A percentile compares a stretch with the other conserved stretches of the same genome.
phyloP scores from a whole-genome alignment of 2,797 vertebrate species.

The Leucoraja ocellata region DNA sequence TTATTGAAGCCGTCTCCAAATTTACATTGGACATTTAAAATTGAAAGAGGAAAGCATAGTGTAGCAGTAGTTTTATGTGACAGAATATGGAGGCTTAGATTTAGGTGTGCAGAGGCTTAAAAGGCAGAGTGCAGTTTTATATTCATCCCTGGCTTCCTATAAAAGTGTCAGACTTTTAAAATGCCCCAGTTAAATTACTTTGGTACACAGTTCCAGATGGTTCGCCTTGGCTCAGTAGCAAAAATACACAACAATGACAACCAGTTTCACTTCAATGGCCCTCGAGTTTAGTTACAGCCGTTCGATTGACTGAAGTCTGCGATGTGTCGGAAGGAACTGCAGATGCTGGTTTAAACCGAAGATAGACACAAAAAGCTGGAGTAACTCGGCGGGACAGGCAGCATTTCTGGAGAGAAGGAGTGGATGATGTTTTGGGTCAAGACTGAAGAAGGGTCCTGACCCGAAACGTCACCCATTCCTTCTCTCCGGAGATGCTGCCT shows the following conservation, averaged over 20 bases:
- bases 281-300: background rate
- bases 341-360: too few relatives aligned
- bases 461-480: too few relatives aligned
- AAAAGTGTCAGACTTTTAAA: constrained; percentile 22
- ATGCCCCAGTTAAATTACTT: background rate
- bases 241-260: background rate
- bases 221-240: background rate
- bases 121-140: background rate
- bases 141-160: constrained; percentile 25
- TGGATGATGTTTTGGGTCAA: too few relatives aligned
- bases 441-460: too few relatives aligned
- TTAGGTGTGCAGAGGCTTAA: background rate
- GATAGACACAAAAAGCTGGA: too few relatives aligned
- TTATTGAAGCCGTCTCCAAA: background rate
- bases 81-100: background rate
- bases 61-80: background rate
- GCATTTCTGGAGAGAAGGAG: too few relatives aligned
- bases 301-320: background rate
- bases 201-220: background rate
- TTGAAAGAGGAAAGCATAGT: background rate
- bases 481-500: too few relatives aligned
- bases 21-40: background rate
- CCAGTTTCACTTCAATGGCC: background rate
- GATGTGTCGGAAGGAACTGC: too few relatives aligned
- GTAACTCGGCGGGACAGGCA: too few relatives aligned